Evolutionary conservation across 2,888 invertebrate species (phyloP), one percentile per base, ranked within the genome.

Genomic region (Acronicta aceris): DNA sequence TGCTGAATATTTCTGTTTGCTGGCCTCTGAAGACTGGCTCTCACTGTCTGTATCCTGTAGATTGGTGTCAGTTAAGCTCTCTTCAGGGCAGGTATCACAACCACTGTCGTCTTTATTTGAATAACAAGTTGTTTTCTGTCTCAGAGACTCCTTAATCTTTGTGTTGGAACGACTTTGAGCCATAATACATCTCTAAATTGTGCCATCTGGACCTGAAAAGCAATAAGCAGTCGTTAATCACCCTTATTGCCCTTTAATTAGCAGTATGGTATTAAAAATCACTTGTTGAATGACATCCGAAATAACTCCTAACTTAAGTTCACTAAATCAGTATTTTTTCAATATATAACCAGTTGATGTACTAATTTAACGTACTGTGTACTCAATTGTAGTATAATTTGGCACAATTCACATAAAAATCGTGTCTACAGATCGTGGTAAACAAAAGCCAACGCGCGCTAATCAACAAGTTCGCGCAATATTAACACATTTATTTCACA

Each of bases 381-480:
- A 50, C 59, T 70, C 59, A 80, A 78, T 75, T 76, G 73, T 64
- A 48, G 60, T 63, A 73, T 62, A 82, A 78, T 78, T 74, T 76
- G 67, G 72, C 72, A 67, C 71, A 85, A 84, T 85, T 88, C 81
- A 81, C 77, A 65, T 81, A 81, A 72, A 88, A 89, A 88, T 85
- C 79, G 76, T 76, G 74, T 83, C 74, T 77, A 84, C 66, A 86
- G 79, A 76, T 79, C 75, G 78, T 85, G 79, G 86, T 92, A 94
- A 93, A 93, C 92, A 93, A 92, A 88, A 89, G 87, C 85, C 74
- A 86, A 70, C 77, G 83, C 80, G 73, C 81, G 62, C 62, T 74
- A 82, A 83, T 86, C 87, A 83, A 83, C 86, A 90, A 91, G 88
- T 93, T 93, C 88, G 88, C 90, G 88, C 87, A 89, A 78, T 85